Percentiles rank a stretch among this genome's conserved stretches.
Evolutionary conservation across 2,113 vertebrate genomes (phyloP).

Genomic region (Lichenostomus cassidix): DNA sequence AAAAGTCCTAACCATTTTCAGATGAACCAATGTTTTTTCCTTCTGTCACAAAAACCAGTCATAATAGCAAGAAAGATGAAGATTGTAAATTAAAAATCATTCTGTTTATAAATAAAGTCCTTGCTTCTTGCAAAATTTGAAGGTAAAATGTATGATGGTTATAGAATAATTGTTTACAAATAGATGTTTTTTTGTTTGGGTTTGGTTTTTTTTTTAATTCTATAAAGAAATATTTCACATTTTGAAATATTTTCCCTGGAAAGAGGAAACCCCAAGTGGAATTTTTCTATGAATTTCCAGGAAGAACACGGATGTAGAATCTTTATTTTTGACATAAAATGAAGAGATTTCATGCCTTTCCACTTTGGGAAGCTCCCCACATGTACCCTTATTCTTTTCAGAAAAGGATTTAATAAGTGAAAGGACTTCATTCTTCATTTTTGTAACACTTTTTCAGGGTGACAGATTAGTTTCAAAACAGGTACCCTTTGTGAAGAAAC

Average conservation of each 20-base stretch:
- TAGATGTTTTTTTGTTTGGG: background rate
- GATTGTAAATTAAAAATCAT: background rate
- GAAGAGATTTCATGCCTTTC: background rate
- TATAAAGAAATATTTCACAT: background rate
- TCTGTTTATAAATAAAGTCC: background rate
- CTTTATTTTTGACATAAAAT: background rate
- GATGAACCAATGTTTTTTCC: background rate
- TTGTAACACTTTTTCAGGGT: background rate
- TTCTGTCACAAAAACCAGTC: background rate
- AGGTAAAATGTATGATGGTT: background rate
- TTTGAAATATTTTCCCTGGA: background rate
- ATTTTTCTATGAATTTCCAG: background rate
- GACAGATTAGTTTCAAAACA: background rate
- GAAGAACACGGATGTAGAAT: background rate
- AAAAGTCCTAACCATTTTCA: background rate
- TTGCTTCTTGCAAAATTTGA: background rate
- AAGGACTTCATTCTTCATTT: background rate
- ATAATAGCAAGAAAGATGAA: background rate
- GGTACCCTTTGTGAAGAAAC: background rate
- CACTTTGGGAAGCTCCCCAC: background rate
- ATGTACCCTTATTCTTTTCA: background rate
- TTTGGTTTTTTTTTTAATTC: background rate
- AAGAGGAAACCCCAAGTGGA: background rate
- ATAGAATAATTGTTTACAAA: background rate
- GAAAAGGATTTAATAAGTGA: background rate